Evolutionary conservation across 2,888 invertebrate genomes (phyloP).

Genomic region (Aricia artaxerxes): DNA sequence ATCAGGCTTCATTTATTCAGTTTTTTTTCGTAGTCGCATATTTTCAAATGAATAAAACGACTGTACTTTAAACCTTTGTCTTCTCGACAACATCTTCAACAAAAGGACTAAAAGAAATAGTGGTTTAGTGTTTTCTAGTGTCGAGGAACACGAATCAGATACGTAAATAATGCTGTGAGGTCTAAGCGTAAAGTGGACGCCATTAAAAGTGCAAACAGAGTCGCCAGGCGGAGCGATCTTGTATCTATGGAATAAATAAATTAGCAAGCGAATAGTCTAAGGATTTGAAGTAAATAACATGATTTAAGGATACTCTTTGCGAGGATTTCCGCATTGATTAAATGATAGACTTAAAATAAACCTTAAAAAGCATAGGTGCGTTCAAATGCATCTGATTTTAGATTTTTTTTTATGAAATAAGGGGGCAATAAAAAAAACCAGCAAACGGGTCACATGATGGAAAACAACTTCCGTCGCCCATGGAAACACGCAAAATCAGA

Average conservation of each 20-base stretch:
- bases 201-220: conserved; percentile 41
- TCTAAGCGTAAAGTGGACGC: neutral
- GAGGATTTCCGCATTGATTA: too few relatives aligned
- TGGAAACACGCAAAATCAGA: too few relatives aligned
- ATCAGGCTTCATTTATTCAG: too few relatives aligned
- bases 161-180: conserved; percentile 9
- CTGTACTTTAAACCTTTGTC: neutral
- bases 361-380: too few relatives aligned
- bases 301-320: too few relatives aligned
- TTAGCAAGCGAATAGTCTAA: neutral
- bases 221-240: conserved; percentile 1
- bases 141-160: conserved; percentile 9
- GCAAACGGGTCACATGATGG: too few relatives aligned
- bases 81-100: neutral
- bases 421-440: too few relatives aligned
- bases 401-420: too few relatives aligned
- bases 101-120: neutral
- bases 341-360: too few relatives aligned
- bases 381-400: too few relatives aligned
- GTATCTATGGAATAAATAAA: neutral
- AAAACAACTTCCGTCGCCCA: too few relatives aligned
- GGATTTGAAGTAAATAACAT: too few relatives aligned
- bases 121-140: neutral
- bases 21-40: neutral
- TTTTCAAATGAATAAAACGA: neutral